A percentile compares a stretch with the other conserved stretches of the same genome.
Conservation (phyloP, 2,888 invertebrate genomes). For the Pammene aurita region DNA sequence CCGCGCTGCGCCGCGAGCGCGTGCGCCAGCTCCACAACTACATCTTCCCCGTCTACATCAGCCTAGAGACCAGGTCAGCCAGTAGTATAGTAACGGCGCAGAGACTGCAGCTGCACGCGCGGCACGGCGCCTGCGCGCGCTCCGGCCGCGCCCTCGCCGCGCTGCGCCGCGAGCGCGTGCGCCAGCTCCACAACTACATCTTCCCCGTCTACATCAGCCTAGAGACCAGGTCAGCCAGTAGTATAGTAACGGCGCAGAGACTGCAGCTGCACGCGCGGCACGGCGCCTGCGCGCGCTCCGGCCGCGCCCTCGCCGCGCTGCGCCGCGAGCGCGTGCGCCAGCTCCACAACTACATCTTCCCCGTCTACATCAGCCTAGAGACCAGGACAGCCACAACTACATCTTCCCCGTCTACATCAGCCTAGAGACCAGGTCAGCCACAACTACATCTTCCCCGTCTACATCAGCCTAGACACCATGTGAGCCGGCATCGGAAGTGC, state of each 20-base stretch:
- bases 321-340: conserved; percentile 72
- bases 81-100: no score
- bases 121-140: conserved; percentile 61
- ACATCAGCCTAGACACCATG: conserved; percentile 76
- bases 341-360: conserved; percentile 75
- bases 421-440: conserved; percentile 72
- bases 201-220: conserved; percentile 79
- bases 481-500: conserved; percentile 49
- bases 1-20: conserved; percentile 67
- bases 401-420: conserved; percentile 79
- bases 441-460: conserved; percentile 79
- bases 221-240: conserved; percentile 65
- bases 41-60: conserved; percentile 79
- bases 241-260: no score
- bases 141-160: conserved; percentile 65
- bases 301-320: conserved; percentile 63
- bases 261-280: conserved; percentile 63
- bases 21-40: conserved; percentile 75
- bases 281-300: conserved; percentile 61
- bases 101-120: conserved; percentile 63
- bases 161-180: conserved; percentile 67
- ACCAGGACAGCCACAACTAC: conserved; percentile 65
- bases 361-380: conserved; percentile 78
- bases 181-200: conserved; percentile 75
- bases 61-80: conserved; percentile 69